Base-by-base conservation (phyloP, 1,140 invertebrate species). In the Brachionus koreanus region DNA sequence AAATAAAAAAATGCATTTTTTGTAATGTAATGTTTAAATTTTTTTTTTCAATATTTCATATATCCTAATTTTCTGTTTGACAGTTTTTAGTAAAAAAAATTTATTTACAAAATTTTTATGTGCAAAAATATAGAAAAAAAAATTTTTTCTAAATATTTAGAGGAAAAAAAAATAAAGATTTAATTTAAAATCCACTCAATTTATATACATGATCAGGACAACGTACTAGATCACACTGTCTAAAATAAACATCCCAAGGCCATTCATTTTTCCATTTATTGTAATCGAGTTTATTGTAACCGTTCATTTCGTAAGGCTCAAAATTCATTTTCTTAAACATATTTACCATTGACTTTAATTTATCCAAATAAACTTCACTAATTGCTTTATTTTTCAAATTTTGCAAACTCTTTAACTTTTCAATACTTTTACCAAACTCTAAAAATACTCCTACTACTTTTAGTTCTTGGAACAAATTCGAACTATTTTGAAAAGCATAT, bases 181-280 rank as follows among this genome's bases (percentile, higher is more conserved):
- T 12, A 46, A 29, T 12, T 74, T 9, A 74, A 74, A 74, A 43
- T 25, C 69, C 69, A 25, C 19, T 23, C 33, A 79, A 35, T 37
- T 79, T 79, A 65, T 79, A 79, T 10, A 61, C 76, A 65, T 79
- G 76, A 25, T 79, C 79, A n/a, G 61, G 25, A 67, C 79, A 82
- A 19, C 39, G 35, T 5, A 65, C 39, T n/a, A 67, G n/a, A 42
- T 82, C 79, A 37, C 79, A 82, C 6, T 43, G 29, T 43, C 79
- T 29, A 65, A 82, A 69, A 65, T 65, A 65, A 42, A 82, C 65
- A 67, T 82, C 79, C 79, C 79, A 82, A 65, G 79, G 79, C 79
- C 79, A 82, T 5, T 79, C 49, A 25, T 12, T 37, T 35, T 69
- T 65, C 79, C 79, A 82, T 49, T 67, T 82, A 33, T 10, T 9